Conservation (phyloP, 2,888 invertebrate species). For the Formica aserva region DNA sequence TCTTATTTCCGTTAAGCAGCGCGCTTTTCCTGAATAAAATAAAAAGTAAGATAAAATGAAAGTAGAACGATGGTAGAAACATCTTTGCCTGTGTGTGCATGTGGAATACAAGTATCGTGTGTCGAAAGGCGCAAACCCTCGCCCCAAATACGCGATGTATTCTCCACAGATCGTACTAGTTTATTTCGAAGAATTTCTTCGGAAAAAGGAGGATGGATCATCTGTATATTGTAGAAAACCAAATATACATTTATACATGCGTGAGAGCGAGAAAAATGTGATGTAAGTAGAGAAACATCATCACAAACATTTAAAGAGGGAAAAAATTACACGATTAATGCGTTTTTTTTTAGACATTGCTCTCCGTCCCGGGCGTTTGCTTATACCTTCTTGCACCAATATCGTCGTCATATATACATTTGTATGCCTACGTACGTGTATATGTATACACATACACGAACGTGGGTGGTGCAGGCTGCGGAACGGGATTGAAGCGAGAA, state of each 20-base stretch:
- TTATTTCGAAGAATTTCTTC: conserved; percentile 16
- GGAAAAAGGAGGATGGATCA: background rate
- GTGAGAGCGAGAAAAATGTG: background rate
- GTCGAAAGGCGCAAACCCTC: background rate
- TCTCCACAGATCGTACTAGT: background rate
- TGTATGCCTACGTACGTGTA: background rate
- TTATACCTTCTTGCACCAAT: conserved; percentile 38
- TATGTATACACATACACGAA: background rate
- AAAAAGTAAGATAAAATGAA: background rate
- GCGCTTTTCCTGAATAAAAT: background rate
- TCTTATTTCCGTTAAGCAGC: background rate
- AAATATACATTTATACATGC: background rate
- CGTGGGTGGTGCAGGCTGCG: conserved; percentile 13
- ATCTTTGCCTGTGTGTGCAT: background rate
- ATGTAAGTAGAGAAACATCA: background rate
- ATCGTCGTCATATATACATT: background rate
- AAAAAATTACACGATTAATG: conserved; percentile 8
- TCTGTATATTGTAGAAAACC: background rate
- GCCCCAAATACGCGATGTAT: conserved; percentile 12
- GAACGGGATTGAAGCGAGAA: conserved; percentile 9
- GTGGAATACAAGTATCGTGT: background rate
- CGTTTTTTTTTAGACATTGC: conserved; percentile 3
- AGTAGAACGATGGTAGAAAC: background rate
- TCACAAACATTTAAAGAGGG: background rate
- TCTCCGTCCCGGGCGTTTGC: conserved; percentile 20